Evolutionary conservation across 2,888 invertebrate genomes (phyloP).

Genomic region (Pycnomerus fuliginosus): DNA sequence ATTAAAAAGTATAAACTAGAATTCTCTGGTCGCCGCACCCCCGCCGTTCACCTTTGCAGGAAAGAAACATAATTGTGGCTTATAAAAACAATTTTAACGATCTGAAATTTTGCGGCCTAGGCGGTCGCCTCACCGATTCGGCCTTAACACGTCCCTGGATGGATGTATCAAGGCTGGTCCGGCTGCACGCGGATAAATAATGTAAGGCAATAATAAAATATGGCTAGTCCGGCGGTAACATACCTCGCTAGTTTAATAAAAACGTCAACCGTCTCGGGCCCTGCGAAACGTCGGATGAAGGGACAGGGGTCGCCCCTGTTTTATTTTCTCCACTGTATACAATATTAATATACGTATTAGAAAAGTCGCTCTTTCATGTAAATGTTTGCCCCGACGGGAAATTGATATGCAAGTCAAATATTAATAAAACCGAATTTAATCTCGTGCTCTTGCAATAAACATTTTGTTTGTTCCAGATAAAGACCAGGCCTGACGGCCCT

Average conservation of each 20-base stretch:
- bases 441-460: conserved; percentile 12
- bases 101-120: too few species aligned
- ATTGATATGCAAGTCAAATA: conserved; percentile 28
- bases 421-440: conserved; percentile 25
- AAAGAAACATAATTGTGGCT: too few species aligned
- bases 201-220: conserved; percentile 51
- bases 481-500: conserved; percentile 51
- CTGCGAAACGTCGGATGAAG: conserved; percentile 5
- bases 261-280: conserved; percentile 25
- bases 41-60: too few species aligned
- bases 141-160: too few species aligned
- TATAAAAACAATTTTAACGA: too few species aligned
- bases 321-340: conserved; percentile 26
- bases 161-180: conserved; percentile 38
- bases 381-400: conserved; percentile 26
- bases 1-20: too few species aligned
- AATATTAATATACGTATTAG: conserved; percentile 31
- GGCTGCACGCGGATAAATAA: conserved; percentile 46
- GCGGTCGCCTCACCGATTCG: too few species aligned
- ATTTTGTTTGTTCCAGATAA: conserved; percentile 44
- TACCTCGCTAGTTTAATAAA: conserved; percentile 29
- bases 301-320: conserved; percentile 29
- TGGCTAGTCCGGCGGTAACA: conserved; percentile 28
- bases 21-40: too few species aligned
- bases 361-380: conserved; percentile 28